Base-by-base conservation (phyloP, 2,888 invertebrate species). In the Caenorhabditis plicata region DNA sequence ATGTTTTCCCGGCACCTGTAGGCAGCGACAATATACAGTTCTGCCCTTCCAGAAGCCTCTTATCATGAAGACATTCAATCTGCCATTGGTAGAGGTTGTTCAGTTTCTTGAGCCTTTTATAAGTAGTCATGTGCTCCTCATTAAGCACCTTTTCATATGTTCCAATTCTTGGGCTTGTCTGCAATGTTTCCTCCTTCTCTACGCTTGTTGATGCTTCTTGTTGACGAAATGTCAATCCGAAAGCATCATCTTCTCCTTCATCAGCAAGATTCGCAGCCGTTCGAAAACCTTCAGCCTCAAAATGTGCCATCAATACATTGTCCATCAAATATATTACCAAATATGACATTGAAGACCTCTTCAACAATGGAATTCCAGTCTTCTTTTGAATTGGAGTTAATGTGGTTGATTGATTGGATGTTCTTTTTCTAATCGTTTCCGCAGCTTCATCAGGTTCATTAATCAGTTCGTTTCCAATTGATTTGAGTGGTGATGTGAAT, bases 1-100 rank as follows among this genome's bases (percentile, higher is more conserved):
- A 84, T 1, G 96, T 96, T 85, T 96, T 96, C 0, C 95, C 96
- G 1, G 95, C 95, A 80, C 94, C 93, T 0, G 95, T 96, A 0
- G 96, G 95, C 35, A 95, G 82, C 0, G 92, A 90, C 80, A 94
- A 92, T 57, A 96, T 88, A 36, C 95, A 85, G 84, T 96, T 96
- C 64, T 85, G 85, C 33, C 88, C 86, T 11, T 87, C 82, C 54
- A 85, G 83, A 22, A 92, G 85, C 2, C 90, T 88, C n/a, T 87
- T 85, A 31, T 92, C 84, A 57, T 86, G 87, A 4, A 95, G 84
- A 81, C 94, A 95, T 83, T 93, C 91, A 71, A 89, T 86, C 84
- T 96, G 95, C 95, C 95, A 95, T 69, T 90, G 93, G 92, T 74
- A 74, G 29, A 74, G 56, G 19, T 64, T 53, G 1, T 54, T 45